Percentiles rank a stretch among this genome's conserved stretches.
Conservation (phyloP, 1,140 invertebrate species). For the Drosophila virilis region DNA sequence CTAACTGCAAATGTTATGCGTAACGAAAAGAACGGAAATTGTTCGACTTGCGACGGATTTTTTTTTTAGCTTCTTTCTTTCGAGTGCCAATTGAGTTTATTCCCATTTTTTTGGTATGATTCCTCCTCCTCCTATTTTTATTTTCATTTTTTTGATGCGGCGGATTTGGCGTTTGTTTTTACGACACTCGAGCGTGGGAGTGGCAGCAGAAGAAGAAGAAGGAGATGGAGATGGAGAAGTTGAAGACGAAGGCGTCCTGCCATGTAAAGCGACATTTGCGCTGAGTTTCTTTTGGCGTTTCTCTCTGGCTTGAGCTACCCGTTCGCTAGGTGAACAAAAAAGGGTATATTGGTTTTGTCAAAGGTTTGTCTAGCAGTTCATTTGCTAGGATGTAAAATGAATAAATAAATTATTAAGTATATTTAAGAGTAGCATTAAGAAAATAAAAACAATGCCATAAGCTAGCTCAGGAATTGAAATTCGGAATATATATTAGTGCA, state of each 20-base stretch:
- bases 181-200: conserved; percentile 48
- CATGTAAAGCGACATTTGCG: conserved; percentile 64
- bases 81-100: conserved; percentile 63
- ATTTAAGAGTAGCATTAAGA: too few relatives aligned
- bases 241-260: conserved; percentile 47
- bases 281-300: conserved; percentile 14
- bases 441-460: too few relatives aligned
- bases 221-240: neutral
- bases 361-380: too few relatives aligned
- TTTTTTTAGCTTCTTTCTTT: conserved; percentile 1
- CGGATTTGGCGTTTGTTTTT: conserved; percentile 79
- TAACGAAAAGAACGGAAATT: conserved; percentile 42
- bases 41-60: conserved; percentile 2
- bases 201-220: neutral
- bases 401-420: too few relatives aligned
- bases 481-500: too few relatives aligned
- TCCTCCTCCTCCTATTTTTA: conserved; percentile 8
- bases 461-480: too few relatives aligned
- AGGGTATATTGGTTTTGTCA: too few relatives aligned
- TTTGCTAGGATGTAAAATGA: too few relatives aligned
- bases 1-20: conserved; percentile 65
- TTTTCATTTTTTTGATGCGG: conserved; percentile 61
- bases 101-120: conserved; percentile 17
- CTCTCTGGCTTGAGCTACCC: too few relatives aligned
- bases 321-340: too few relatives aligned